Evolutionary conservation across 1,140 invertebrate species (phyloP).

Genomic region (Sycophila sp.): DNA sequence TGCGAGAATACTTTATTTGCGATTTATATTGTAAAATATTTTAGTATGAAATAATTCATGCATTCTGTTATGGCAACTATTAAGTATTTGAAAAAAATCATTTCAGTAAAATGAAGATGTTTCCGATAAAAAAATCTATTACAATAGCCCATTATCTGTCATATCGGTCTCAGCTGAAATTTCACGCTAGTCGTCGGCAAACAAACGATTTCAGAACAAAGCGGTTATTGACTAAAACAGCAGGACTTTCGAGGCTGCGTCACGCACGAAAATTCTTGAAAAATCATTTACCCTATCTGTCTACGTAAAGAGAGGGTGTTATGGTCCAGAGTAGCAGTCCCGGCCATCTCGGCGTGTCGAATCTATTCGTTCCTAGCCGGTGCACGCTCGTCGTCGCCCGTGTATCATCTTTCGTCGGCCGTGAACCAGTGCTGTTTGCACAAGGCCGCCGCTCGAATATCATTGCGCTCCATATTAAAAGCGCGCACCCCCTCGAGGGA

Average conservation of each 20-base stretch:
- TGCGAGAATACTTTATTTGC: no score
- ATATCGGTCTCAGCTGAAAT: constrained; percentile 3
- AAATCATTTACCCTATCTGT: constrained; percentile 13
- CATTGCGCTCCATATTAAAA: constrained; percentile 46
- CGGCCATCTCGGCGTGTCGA: constrained; percentile 10
- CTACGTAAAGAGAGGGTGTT: neutral
- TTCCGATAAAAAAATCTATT: neutral
- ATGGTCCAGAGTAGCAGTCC: neutral
- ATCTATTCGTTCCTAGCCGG: constrained; percentile 26
- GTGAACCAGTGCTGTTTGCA: constrained; percentile 38
- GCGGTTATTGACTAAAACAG: neutral
- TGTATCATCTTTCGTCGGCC: constrained; percentile 37
- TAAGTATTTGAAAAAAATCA: neutral
- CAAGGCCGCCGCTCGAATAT: constrained; percentile 33
- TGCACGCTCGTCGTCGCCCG: constrained; percentile 6
- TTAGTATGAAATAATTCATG: no score
- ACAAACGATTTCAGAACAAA: constrained; percentile 3
- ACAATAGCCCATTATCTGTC: constrained; percentile 9
- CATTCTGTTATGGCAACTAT: no score
- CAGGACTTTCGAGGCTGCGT: neutral
- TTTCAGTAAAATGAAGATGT: constrained; percentile 7
- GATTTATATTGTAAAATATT: no score
- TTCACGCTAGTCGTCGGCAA: constrained; percentile 27
- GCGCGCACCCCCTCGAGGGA: constrained; percentile 29
- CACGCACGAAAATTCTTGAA: constrained; percentile 14